Evolutionary conservation across 1,140 invertebrate species (phyloP).

Genomic region (Andrena cerasifolii): DNA sequence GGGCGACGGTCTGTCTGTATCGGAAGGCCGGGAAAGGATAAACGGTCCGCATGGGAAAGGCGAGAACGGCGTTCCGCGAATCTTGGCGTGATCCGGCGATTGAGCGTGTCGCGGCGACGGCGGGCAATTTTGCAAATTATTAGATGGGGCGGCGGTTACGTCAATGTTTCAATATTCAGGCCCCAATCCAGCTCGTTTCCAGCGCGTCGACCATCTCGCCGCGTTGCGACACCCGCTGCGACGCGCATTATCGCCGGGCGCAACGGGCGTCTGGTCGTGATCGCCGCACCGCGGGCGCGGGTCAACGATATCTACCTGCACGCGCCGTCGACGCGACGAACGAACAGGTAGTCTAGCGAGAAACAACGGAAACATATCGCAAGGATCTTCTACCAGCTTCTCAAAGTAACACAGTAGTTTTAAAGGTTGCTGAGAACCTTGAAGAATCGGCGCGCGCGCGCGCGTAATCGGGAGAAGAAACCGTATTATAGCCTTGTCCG

Average conservation of each 20-base stretch:
- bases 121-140: slow-evolving; percentile 65
- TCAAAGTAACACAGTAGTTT: no score
- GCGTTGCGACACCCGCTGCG: slow-evolving; percentile 22
- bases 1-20: background rate
- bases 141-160: slow-evolving; percentile 61
- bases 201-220: slow-evolving; percentile 27
- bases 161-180: slow-evolving; percentile 66
- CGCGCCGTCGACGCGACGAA: background rate
- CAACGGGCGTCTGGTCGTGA: background rate
- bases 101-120: slow-evolving; percentile 46
- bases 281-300: background rate
- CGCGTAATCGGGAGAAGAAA: slow-evolving; percentile 5
- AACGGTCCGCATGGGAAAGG: background rate
- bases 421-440: no score
- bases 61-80: slow-evolving; percentile 43
- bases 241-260: slow-evolving; percentile 15
- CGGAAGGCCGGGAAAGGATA: background rate
- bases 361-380: background rate
- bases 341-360: background rate
- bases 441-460: slow-evolving; percentile 19
- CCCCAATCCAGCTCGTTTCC: slow-evolving; percentile 61
- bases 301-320: slow-evolving; percentile 8
- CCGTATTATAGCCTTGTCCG: slow-evolving; percentile 40
- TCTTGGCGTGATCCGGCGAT: slow-evolving; percentile 34
- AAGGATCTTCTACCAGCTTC: background rate